Conservation (phyloP, 2,888 invertebrate genomes). For the Brachypterus glaber region DNA sequence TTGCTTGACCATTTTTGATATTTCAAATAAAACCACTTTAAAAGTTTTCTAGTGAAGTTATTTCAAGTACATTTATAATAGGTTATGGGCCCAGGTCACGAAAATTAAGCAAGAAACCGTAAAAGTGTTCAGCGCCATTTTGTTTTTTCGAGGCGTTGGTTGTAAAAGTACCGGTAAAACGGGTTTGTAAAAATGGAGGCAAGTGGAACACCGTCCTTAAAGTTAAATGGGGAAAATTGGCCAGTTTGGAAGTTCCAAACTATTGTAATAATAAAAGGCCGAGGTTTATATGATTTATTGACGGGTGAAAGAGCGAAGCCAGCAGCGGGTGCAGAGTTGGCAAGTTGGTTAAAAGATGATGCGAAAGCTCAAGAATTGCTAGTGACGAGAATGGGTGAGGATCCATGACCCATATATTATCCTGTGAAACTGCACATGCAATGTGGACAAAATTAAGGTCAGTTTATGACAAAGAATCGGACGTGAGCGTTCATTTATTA, state of each 20-base stretch:
- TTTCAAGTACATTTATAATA: too few species aligned
- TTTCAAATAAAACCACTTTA: too few species aligned
- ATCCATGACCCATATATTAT: slow-evolving; percentile 18
- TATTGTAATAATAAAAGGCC: slow-evolving; percentile 10
- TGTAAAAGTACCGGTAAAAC: too few species aligned
- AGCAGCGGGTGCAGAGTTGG: slow-evolving; percentile 1
- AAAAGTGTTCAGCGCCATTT: too few species aligned
- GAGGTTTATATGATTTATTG: slow-evolving; percentile 10
- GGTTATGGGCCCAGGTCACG: too few species aligned
- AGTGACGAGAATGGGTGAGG: slow-evolving; percentile 19
- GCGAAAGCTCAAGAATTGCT: slow-evolving; percentile 22
- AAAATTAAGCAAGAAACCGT: too few species aligned
- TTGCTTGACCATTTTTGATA: too few species aligned
- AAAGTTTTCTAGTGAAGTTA: too few species aligned
- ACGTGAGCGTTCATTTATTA: slow-evolving; percentile 15
- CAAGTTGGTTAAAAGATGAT: slow-evolving; percentile 19
- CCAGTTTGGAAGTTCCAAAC: slow-evolving; percentile 19
- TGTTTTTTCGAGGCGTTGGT: too few species aligned
- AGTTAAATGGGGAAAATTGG: slow-evolving; percentile 16
- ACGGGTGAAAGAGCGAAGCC: slow-evolving; percentile 6
- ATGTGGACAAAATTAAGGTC: slow-evolving; percentile 22
- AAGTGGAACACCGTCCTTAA: too few species aligned
- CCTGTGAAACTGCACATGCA: slow-evolving; percentile 15
- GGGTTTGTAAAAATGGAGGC: too few species aligned
- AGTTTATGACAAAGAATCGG: slow-evolving; percentile 17